These are phyloP conservation scores for Podarcis siculus DNA, from an alignment of 2,797 vertebrate genomes.

Conservation along the genomic window DNA sequence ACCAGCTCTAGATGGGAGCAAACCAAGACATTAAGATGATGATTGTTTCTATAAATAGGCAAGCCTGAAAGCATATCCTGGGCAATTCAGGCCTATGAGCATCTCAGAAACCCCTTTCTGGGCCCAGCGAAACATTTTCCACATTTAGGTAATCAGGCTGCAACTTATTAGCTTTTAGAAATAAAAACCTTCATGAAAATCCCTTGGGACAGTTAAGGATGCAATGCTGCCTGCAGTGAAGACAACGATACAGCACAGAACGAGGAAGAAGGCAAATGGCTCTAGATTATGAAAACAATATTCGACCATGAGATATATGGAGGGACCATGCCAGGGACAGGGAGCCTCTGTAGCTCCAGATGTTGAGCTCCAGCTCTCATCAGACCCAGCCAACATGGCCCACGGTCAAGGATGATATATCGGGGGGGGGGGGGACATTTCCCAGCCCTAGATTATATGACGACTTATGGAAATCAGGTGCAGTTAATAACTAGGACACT, in stretches of 20 bases:
- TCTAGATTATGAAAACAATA: constrained; percentile 8
- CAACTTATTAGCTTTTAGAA: constrained; percentile 36
- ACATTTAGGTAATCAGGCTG: constrained; percentile 36
- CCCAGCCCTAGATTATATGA: background rate
- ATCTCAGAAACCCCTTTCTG: constrained; percentile 24
- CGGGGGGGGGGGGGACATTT: too few relatives aligned
- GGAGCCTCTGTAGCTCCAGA: too few relatives aligned
- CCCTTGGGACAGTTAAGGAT: constrained; percentile 16
- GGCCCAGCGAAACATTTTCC: constrained; percentile 32
- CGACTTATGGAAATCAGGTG: background rate
- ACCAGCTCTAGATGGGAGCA: constrained; percentile 11
- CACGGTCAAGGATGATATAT: too few relatives aligned
- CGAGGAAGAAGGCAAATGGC: background rate
- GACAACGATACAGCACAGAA: background rate
- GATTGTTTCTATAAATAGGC: constrained; percentile 36
- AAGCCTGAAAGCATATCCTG: constrained; percentile 29
- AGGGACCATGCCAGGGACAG: background rate
- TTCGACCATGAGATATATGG: background rate
- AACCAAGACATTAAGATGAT: constrained; percentile 23
- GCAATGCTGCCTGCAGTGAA: background rate
- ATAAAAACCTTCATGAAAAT: constrained; percentile 21
- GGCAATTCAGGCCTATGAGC: constrained; percentile 7
- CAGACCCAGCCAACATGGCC: too few relatives aligned
- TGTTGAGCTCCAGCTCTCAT: too few relatives aligned
- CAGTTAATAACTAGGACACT: background rate